These are phyloP conservation scores for Smithornis capensis DNA, from an alignment of 2,113 vertebrate species.

Conservation along the genomic window DNA sequence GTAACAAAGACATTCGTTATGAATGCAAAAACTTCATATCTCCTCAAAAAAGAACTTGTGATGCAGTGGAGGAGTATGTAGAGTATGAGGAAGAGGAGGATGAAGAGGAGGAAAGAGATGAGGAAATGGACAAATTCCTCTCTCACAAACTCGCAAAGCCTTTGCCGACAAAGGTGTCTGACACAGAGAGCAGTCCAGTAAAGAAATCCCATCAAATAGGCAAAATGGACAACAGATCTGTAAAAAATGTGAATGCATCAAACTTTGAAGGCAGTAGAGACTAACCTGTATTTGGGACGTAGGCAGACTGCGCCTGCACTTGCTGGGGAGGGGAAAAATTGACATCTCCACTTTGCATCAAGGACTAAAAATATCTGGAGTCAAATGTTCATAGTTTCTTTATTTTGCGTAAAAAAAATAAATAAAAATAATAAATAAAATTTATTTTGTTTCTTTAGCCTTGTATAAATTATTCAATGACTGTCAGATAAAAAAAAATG, in stretches of 20 bases:
- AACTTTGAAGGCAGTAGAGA: conserved; percentile 78
- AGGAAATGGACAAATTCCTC: conserved; percentile 83
- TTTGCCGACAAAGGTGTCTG: conserved; percentile 79
- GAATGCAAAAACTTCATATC: conserved; percentile 88
- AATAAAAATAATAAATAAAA: conserved; percentile 82
- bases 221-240: conserved; percentile 90
- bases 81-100: conserved; percentile 72
- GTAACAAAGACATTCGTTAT: conserved; percentile 83
- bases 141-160: conserved; percentile 75
- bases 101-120: conserved; percentile 80
- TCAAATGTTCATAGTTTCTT: conserved; percentile 79
- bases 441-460: conserved; percentile 80
- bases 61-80: conserved; percentile 80
- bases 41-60: conserved; percentile 81
- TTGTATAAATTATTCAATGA: conserved; percentile 81
- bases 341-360: conserved; percentile 69
- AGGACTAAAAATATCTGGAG: conserved; percentile 69
- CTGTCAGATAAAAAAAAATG: conserved; percentile 68
- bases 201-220: conserved; percentile 83
- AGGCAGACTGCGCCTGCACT: conserved; percentile 24
- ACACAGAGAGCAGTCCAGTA: conserved; percentile 74
- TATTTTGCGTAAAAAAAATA: conserved; percentile 84
- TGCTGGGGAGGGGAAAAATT: conserved; percentile 38
- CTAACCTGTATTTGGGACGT: conserved; percentile 68
- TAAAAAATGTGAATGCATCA: conserved; percentile 82